Conservation (phyloP, 2,888 invertebrate genomes). For the Dynastes hyllus region DNA sequence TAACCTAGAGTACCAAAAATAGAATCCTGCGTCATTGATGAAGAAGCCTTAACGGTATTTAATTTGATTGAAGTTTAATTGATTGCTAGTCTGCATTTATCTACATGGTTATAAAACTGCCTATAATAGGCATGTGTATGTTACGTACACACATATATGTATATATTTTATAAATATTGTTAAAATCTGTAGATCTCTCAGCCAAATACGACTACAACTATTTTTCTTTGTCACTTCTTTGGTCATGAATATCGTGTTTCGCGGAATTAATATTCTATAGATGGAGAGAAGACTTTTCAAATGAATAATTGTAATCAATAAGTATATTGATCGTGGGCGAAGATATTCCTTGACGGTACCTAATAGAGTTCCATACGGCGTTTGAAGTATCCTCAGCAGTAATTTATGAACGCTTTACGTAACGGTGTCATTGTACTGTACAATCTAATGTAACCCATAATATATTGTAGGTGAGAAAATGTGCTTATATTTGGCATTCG, state of each 20-base stretch:
- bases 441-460: neutral
- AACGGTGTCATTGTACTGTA: conserved; percentile 11
- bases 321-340: conserved; percentile 34
- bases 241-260: neutral
- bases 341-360: conserved; percentile 34
- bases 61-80: too few relatives aligned
- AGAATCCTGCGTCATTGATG: too few relatives aligned
- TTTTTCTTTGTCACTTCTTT: neutral
- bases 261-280: neutral
- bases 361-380: conserved; percentile 20
- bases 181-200: neutral
- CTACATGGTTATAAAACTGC: too few relatives aligned
- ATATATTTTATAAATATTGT: neutral
- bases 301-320: conserved; percentile 35
- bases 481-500: too few relatives aligned
- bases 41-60: too few relatives aligned
- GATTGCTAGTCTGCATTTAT: neutral
- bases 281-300: neutral
- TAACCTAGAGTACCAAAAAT: too few relatives aligned
- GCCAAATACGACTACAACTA: neutral
- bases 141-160: neutral
- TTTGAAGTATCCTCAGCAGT: conserved; percentile 8
- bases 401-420: conserved; percentile 5
- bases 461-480: conserved; percentile 13
- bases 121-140: neutral